Evolutionary conservation across 2,888 invertebrate species (phyloP).

Genomic region (Amphipoea oculea): DNA sequence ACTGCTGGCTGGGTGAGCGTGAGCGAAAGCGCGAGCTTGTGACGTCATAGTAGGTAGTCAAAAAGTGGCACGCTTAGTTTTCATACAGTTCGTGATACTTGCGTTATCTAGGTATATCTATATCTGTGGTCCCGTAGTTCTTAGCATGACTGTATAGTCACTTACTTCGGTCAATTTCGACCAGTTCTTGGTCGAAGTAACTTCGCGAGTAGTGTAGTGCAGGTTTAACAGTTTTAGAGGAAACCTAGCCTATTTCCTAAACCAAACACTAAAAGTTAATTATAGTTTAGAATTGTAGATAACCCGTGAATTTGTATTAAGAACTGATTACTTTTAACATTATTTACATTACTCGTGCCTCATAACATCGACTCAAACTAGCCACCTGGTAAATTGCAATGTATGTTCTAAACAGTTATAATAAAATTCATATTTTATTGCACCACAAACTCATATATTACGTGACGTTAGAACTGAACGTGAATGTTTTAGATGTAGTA

Average conservation of each 20-base stretch:
- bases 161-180: neutral
- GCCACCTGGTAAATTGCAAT: slow-evolving; percentile 9
- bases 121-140: neutral
- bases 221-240: slow-evolving; percentile 2
- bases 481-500: slow-evolving; percentile 29
- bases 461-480: slow-evolving; percentile 20
- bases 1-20: too few relatives aligned
- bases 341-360: slow-evolving; percentile 33
- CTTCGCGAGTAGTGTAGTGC: neutral
- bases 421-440: slow-evolving; percentile 30
- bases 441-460: slow-evolving; percentile 8
- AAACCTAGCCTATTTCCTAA: neutral
- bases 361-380: slow-evolving; percentile 8
- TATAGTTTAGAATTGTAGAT: slow-evolving; percentile 30
- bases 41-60: too few relatives aligned
- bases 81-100: too few relatives aligned
- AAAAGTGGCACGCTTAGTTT: too few relatives aligned
- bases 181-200: neutral
- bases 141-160: neutral
- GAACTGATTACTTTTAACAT: slow-evolving; percentile 36
- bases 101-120: too few relatives aligned
- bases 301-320: slow-evolving; percentile 24
- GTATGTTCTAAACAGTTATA: slow-evolving; percentile 13
- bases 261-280: slow-evolving; percentile 32
- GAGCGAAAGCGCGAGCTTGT: too few relatives aligned